Base-by-base conservation (phyloP, 2,888 invertebrate genomes). In the Tetragonisca angustula region DNA sequence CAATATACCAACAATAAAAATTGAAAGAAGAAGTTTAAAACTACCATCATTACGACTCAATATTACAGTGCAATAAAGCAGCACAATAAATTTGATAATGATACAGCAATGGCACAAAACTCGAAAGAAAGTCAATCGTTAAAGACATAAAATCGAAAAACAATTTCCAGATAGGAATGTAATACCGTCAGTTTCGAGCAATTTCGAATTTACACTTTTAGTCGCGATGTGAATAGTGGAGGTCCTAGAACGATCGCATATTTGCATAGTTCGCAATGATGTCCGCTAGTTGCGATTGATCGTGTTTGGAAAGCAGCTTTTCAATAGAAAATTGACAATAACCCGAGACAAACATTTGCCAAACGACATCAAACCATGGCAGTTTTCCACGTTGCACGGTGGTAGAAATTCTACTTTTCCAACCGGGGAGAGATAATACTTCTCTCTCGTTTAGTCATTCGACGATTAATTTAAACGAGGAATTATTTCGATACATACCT, bases 71-170 rank as follows among this genome's bases (percentile, higher is more conserved):
- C 5, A 4, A 56, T 56, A 56, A 56, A 4, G n/a, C n/a, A 15
- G 5, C 15, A n/a, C 43, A 43, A 43, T 43, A 11, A 43, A 43
- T 43, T 15, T 36, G 36, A 15, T 36, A 36, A 36, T n/a, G n/a
- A n/a, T 15, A n/a, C 56, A 15, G n/a, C n/a, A n/a, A n/a, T n/a
- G 49, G 43, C 50, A 21, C 2, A 4, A 27, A 9, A 19, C 11
- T 6, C n/a, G 52, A 1, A 13, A 4, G 13, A n/a, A 19, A 3
- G 15, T 52, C n/a, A 43, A 59, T 76, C 77, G 67, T 71, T 62
- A 72, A 79, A 65, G 77, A 83, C 76, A 83, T 85, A 75, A 76
- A 86, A 84, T 83, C 83, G 83, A 83, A 71, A 11, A 4, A 9
- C 9, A 27, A 17, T 61, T 61, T 9, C 1, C 17, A 27, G 19